Percentiles rank a stretch among this genome's conserved stretches.
These are phyloP conservation scores for Seira ritae DNA, from an alignment of 2,888 invertebrate species.

Conservation along the genomic window DNA sequence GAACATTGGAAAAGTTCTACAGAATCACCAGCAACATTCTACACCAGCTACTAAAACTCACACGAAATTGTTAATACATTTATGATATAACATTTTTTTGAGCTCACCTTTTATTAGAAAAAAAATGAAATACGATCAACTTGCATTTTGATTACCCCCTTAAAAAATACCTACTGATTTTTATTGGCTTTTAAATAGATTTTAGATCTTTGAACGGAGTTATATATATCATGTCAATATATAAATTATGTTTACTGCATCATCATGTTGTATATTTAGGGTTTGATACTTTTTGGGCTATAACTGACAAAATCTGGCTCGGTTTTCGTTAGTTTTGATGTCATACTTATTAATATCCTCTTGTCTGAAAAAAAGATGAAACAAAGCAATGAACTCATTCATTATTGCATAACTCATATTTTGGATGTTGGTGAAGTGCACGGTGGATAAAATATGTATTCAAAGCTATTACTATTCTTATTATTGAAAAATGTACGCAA, in stretches of 20 bases:
- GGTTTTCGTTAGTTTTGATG: slow-evolving; percentile 60
- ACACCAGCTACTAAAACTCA: slow-evolving; percentile 49
- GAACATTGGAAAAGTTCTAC: neutral
- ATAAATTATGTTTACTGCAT: slow-evolving; percentile 44
- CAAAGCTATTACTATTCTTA: slow-evolving; percentile 29
- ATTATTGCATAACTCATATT: slow-evolving; percentile 17
- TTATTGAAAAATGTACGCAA: slow-evolving; percentile 55
- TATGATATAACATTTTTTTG: slow-evolving; percentile 41
- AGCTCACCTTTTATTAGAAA: slow-evolving; percentile 50
- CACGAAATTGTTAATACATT: slow-evolving; percentile 43
- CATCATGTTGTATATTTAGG: slow-evolving; percentile 58
- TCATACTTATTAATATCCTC: slow-evolving; percentile 41
- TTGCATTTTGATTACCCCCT: slow-evolving; percentile 34
- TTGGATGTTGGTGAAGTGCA: slow-evolving; percentile 52
- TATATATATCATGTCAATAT: slow-evolving; percentile 2
- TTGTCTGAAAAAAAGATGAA: slow-evolving; percentile 1
- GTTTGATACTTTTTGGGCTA: slow-evolving; percentile 65
- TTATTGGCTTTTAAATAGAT: slow-evolving; percentile 61
- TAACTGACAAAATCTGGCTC: slow-evolving; percentile 61
- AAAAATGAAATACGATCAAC: slow-evolving; percentile 44
- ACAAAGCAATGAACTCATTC: slow-evolving; percentile 11
- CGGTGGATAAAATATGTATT: slow-evolving; percentile 46
- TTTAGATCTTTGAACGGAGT: slow-evolving; percentile 33
- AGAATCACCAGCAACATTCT: slow-evolving; percentile 56
- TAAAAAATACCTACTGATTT: slow-evolving; percentile 38